Evolutionary conservation across 1,140 invertebrate genomes (phyloP), one percentile per base, ranked within the genome.

Genomic region (Tetragnatha versicolor): DNA sequence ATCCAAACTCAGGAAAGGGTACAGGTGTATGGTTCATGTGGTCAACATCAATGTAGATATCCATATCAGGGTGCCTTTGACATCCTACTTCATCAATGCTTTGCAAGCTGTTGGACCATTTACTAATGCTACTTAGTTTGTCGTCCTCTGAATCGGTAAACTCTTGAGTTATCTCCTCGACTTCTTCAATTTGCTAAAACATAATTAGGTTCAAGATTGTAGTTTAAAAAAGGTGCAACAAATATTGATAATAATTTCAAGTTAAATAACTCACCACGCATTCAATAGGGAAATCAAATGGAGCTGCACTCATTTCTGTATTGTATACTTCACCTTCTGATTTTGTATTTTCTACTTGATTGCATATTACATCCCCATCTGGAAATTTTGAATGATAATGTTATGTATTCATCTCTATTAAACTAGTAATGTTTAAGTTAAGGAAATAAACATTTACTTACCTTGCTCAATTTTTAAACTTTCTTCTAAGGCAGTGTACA

Each of bases 1-100:
- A 88, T 47, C 91, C 91, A 39, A 89, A 89, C 83, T 92, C 91
- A 2, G 91, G 91, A 85, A 92, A 92, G 27, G 90, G 90, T 39
- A 91, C 69, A 9, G 51, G 63, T n/a, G 17, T 83, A 22, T 75
- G 20, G 25, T 53, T 58, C 25, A 66, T n/a, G 17, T 37, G 53
- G 20, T 82, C 72, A 17, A 68, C 25, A 27, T 53, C 58, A 63
- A 37, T 20, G 20, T 47, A 47, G 17, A 31, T 14, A 7, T 79
- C 77, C 10, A 69, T 29, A 17, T 69, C 63, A 37, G 63, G 35
- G 27, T 33, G 47, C 25, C 53, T 29, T 47, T 47, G 42, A 12
- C 20, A 9, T 33, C 47, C 25, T 6, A 69, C 35, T 45, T 79
- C 76, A 66, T 79, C 65, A 31, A 68, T 33, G 31, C 45, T 77